Evolutionary conservation across 2,797 vertebrate species (phyloP), one percentile per base, ranked within the genome.

Genomic region (Muscicapa comitata): DNA sequence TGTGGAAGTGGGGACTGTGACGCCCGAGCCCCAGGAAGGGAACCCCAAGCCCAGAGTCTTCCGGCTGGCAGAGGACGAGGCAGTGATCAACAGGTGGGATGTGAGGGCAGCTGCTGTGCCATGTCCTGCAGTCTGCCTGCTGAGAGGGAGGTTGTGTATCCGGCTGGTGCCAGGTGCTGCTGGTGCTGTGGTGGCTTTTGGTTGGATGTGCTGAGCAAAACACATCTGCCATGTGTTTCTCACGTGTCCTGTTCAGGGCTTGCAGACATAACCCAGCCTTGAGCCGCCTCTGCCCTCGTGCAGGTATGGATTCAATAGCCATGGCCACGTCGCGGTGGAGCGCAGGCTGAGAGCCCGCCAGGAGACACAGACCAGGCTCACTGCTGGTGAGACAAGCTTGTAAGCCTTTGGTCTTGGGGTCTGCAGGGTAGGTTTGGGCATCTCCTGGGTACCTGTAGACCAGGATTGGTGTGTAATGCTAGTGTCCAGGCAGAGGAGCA

Each of bases 281-380:
- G 35, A 88, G 6, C 10, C 7, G 5, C 0, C 2, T 70, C 50
- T 91, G 4, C 78, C 43, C 23, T 29, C 35, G 5, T 58, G 31
- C 93, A 99, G 99, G 93, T 99, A 99, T 6, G 99, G 99, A 48
- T 99, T 99, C 97, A 99, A 99, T 97, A 99, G 99, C 91, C 99
- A 99, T 0, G 99, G 99, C 45, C 93, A 99, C 5, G 93, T 40
- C 0, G 98, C 58, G 1, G 98, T 98, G 66, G 98, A 98, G 48
- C 97, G 91, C 68, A 98, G 99, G 94, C 97, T 99, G 58, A 97
- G 96, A 61, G 97, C 97, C 51, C 98, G 99, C 38, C 97, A 95
- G 86, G 95, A 96, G 38, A 80, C 72, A 2, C 99, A 99, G 97
- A 96, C 89, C 57, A 95, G 95, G 58, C 98, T 98, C 72, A 98